These are phyloP conservation scores for Hirtodrosophila duncani DNA, from an alignment of 2,888 invertebrate genomes.

Conservation along the genomic window DNA sequence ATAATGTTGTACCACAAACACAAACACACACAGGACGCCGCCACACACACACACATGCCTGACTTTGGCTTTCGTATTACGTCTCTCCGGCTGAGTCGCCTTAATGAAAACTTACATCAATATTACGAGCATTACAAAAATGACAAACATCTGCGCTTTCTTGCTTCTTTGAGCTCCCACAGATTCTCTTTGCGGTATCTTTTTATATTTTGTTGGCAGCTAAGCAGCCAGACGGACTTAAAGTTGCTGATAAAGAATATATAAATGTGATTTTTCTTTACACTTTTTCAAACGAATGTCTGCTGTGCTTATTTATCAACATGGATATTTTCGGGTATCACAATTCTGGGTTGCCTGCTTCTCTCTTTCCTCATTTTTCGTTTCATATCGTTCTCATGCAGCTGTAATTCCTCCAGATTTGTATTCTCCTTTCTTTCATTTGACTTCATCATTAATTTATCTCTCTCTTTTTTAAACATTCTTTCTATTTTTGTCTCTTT, in stretches of 20 bases:
- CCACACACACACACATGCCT: slow-evolving; percentile 5
- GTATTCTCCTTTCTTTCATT: too few species aligned
- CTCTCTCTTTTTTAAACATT: not conserved
- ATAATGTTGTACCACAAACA: slow-evolving; percentile 38
- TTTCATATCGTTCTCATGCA: too few species aligned
- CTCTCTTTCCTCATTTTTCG: not conserved
- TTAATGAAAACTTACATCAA: slow-evolving; percentile 70
- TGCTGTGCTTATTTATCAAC: too few species aligned
- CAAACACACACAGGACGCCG: slow-evolving; percentile 9
- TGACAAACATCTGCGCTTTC: slow-evolving; percentile 50
- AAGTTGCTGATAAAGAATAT: slow-evolving; percentile 3
- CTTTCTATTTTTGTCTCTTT: not conserved
- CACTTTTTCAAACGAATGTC: too few species aligned
- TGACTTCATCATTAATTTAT: too few species aligned
- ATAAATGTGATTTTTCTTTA: not conserved
- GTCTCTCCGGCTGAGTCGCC: slow-evolving; percentile 34
- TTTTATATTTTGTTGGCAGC: slow-evolving; percentile 1
- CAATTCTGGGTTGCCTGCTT: not conserved
- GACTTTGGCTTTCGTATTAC: slow-evolving; percentile 16
- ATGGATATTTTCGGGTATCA: too few species aligned
- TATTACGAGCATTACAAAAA: slow-evolving; percentile 62
- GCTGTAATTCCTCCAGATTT: too few species aligned
- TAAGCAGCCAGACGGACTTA: not conserved
- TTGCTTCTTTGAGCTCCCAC: slow-evolving; percentile 11
- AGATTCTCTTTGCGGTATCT: not conserved